These are phyloP conservation scores for Anomalospiza imberbis DNA, from an alignment of 2,797 vertebrate species.

Conservation along the genomic window DNA sequence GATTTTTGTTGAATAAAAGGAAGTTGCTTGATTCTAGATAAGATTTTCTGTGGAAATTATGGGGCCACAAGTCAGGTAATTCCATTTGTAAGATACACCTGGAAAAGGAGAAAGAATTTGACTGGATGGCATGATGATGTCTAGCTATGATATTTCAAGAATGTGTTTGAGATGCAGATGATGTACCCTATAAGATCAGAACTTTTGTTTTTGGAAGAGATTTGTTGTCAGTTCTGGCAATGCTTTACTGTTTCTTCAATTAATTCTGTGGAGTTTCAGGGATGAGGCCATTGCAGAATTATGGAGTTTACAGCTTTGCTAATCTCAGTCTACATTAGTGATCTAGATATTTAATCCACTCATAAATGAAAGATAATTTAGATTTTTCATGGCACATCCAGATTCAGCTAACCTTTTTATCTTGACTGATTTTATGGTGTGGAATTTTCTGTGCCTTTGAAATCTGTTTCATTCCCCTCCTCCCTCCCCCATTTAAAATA, in stretches of 20 bases:
- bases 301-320: not conserved
- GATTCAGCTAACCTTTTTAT: not conserved
- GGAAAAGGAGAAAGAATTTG: not conserved
- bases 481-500: not conserved
- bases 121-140: not conserved
- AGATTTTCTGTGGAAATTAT: not conserved
- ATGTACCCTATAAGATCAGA: not conserved
- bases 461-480: not conserved
- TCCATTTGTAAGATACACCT: not conserved
- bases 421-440: not conserved
- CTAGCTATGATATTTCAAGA: not conserved
- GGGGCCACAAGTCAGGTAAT: not conserved
- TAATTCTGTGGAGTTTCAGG: not conserved
- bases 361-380: not conserved
- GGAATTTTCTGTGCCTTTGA: not conserved
- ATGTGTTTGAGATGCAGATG: not conserved
- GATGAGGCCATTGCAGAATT: not conserved
- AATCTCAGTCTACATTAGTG: not conserved
- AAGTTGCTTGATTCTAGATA: constrained; percentile 42
- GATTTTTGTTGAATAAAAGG: not conserved
- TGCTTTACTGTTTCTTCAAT: not conserved
- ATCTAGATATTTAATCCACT: not conserved
- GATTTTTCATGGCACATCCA: not conserved
- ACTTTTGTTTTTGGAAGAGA: not conserved
- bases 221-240: not conserved